Evolutionary conservation across 1,140 invertebrate genomes (phyloP).

Genomic region (Pomacea maculata): DNA sequence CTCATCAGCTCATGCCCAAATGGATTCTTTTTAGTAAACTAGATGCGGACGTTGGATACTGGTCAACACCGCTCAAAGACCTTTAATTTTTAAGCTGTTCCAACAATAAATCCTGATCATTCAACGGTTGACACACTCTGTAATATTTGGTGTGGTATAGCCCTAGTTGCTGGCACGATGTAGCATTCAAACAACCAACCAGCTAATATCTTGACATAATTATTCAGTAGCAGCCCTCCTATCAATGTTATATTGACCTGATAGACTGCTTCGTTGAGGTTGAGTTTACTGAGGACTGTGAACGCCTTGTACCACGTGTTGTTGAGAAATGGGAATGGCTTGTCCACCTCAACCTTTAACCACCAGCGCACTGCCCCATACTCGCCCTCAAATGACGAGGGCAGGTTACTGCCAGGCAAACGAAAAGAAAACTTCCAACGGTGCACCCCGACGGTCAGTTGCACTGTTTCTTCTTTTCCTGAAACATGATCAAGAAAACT

Average conservation of each 20-base stretch:
- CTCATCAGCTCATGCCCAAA: too few species aligned
- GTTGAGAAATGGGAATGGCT: slow-evolving; percentile 29
- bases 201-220: too few species aligned
- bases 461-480: neutral
- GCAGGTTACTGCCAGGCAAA: slow-evolving; percentile 16
- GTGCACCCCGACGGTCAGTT: slow-evolving; percentile 22
- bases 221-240: too few species aligned
- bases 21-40: slow-evolving; percentile 1
- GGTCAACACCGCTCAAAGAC: slow-evolving; percentile 5
- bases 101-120: too few species aligned
- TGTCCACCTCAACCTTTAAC: slow-evolving; percentile 32
- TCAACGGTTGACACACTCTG: too few species aligned
- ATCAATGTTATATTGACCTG: too few species aligned
- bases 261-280: slow-evolving; percentile 23
- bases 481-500: too few species aligned
- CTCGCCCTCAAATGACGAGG: slow-evolving; percentile 35
- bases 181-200: too few species aligned
- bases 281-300: slow-evolving; percentile 27
- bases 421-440: slow-evolving; percentile 26
- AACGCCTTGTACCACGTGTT: slow-evolving; percentile 26
- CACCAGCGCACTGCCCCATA: slow-evolving; percentile 33
- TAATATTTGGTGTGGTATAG: too few species aligned
- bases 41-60: slow-evolving; percentile 12
- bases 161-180: too few species aligned
- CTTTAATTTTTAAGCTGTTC: too few species aligned